Base-by-base conservation (phyloP, 2,888 invertebrate species). In the Meloe dianella region DNA sequence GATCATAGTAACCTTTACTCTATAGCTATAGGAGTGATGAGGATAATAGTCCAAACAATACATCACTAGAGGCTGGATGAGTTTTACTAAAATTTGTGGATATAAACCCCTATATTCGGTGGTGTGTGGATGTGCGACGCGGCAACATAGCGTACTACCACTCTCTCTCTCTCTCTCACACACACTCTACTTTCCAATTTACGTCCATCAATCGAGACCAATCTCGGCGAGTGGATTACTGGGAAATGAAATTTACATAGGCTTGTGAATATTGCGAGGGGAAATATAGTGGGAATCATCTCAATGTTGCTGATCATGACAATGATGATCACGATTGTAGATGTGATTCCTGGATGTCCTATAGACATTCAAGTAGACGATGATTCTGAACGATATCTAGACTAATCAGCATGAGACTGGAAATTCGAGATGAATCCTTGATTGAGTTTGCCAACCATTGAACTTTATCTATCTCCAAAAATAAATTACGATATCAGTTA, bases 221-320 rank as follows among this genome's bases (percentile, higher is more conserved):
- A 89, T 89, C 88, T 87, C 88, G 83, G 85, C 87, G 88, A 89
- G 88, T 89, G 88, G 89, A 89, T 89, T 89, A 89, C 88, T 83
- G 83, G 84, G 85, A 87, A 89, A 89, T 88, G 88, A 87, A 88
- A 89, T 89, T 89, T 89, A 88, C 89, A 89, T 89, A 88, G 87
- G 85, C 85, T 84, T 84, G 77, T 74, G 75, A 75, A 73, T 74
- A 67, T 63, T 57, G 59, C 32, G 60, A 65, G 56, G 61, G 57
- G 38, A 32, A 57, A 24, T 20, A 60, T 24, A 56, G 51, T 32
- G 32, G 35, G 27, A 57, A 61, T 63, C 57, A 63, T 56, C 27
- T 38, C 61, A 24, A n/a, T 32, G 30, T 30, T 17, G 17, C 56
- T 38, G 47, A 51, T 7, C 4, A 51, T 51, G 47, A 51, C 22